Conservation (phyloP, 2,888 invertebrate species). For the Sesia apiformis region DNA sequence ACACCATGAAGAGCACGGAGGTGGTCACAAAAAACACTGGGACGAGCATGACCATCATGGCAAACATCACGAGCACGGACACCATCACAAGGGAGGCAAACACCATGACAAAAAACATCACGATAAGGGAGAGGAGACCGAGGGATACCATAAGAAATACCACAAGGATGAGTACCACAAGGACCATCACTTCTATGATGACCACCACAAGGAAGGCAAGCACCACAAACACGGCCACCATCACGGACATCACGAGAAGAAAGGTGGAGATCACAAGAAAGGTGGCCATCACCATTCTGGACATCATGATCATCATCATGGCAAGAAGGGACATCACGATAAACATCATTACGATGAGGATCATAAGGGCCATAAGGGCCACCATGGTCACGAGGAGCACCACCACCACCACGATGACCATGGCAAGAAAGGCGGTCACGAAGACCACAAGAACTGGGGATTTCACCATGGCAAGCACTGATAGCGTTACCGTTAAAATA, state of each 20-base stretch:
- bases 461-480: constrained; percentile 76
- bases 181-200: constrained; percentile 91
- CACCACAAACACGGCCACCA: constrained; percentile 87
- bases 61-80: constrained; percentile 84
- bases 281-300: constrained; percentile 85
- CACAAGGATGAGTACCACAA: constrained; percentile 92
- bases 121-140: constrained; percentile 88
- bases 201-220: constrained; percentile 88
- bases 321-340: constrained; percentile 87
- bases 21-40: constrained; percentile 86
- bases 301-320: constrained; percentile 84
- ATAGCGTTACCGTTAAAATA: constrained; percentile 32
- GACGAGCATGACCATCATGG: constrained; percentile 84
- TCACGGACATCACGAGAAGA: constrained; percentile 84
- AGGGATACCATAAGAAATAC: constrained; percentile 89
- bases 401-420: constrained; percentile 83
- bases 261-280: constrained; percentile 86
- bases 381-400: constrained; percentile 84
- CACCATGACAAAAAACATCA: constrained; percentile 87
- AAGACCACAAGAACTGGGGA: constrained; percentile 84
- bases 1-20: constrained; percentile 84
- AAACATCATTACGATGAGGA: constrained; percentile 88
- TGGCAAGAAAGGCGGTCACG: constrained; percentile 85
- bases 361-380: constrained; percentile 86
- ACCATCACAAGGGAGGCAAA: constrained; percentile 86